Evolutionary conservation across 2,113 vertebrate species (phyloP), one percentile per base, ranked within the genome.

Genomic region (Carettochelys insculpta): DNA sequence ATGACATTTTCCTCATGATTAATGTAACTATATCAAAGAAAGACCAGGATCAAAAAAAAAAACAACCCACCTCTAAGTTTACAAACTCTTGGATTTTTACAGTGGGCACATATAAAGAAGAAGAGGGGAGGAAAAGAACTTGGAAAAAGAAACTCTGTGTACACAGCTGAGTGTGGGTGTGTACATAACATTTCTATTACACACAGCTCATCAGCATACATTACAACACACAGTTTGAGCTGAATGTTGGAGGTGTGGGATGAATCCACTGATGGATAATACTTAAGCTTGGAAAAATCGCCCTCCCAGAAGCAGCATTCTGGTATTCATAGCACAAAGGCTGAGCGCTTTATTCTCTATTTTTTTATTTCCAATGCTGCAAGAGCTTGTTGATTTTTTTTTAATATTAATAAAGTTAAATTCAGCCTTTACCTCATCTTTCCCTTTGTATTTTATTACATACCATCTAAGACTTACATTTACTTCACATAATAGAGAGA

Each of bases 391-490:
- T 68, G 75, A 38, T 68, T 12, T 68, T 12, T 52, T 90, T 90
- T 78, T 50, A 11, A 48, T 51, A 80, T 87, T 76, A 20, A 38
- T 43, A 17, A 3, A 0, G 0, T 71, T 10, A 38, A 34, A 68
- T 68, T 20, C 0, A 0, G 12, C 0, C 5, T 12, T 31, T 76
- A 83, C 61, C 31, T 82, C 53, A 41, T 8, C 17, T 10, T 41
- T 38, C 38, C 11, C 43, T 81, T 48, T 3, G 29, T 29, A 51
- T 77, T 80, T 38, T 11, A 38, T 68, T 68, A 38, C 22, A 20
- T 22, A 68, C 38, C n/a, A 17, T 38, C 7, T 9, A 68, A 68
- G 61, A 20, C n/a, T 68, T 38, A 68, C 11, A 68, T 68, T 68
- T 17, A 24, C 27, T 11, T 86, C 47, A 77, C 79, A 2, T 48